These are phyloP conservation scores for Drosophila kokeensis DNA, from an alignment of 2,888 invertebrate species.

Conservation along the genomic window DNA sequence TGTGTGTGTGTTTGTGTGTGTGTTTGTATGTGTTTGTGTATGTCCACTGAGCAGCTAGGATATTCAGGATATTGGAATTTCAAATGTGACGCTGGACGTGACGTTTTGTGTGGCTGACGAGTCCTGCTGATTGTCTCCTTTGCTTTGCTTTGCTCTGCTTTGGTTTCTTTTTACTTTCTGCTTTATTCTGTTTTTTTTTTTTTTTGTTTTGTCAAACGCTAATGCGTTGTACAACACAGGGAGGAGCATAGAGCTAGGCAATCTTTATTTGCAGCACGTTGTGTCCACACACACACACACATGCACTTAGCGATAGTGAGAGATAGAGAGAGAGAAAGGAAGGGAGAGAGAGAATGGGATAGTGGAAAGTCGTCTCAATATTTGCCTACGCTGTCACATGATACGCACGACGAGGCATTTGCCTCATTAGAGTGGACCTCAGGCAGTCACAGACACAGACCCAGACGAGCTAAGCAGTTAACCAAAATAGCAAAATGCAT, in stretches of 20 bases:
- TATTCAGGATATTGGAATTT: conserved; percentile 63
- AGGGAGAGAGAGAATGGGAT: background rate
- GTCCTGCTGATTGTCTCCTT: conserved; percentile 49
- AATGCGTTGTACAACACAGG: conserved; percentile 53
- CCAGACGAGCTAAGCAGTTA: conserved; percentile 24
- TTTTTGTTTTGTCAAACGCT: conserved; percentile 49
- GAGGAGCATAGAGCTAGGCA: conserved; percentile 19
- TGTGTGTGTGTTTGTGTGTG: background rate
- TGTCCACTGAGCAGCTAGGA: conserved; percentile 35
- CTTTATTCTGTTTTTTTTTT: conserved; percentile 2
- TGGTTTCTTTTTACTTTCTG: conserved; percentile 3
- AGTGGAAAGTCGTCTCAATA: conserved; percentile 43
- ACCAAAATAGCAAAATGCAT: conserved; percentile 56
- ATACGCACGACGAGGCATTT: conserved; percentile 49
- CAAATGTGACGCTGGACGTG: conserved; percentile 60
- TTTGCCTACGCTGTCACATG: conserved; percentile 57
- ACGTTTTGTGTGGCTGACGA: conserved; percentile 44
- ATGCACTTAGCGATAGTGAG: conserved; percentile 4
- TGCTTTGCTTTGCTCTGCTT: conserved; percentile 18
- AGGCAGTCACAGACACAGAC: conserved; percentile 1
- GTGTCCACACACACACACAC: conserved; percentile 33
- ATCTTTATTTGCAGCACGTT: conserved; percentile 70
- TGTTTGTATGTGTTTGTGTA: conserved; percentile 3
- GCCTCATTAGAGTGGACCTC: conserved; percentile 52
- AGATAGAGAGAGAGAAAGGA: conserved; percentile 11